Base-by-base conservation (phyloP, 2,888 invertebrate species). In the Lasioglossum villosulum region DNA sequence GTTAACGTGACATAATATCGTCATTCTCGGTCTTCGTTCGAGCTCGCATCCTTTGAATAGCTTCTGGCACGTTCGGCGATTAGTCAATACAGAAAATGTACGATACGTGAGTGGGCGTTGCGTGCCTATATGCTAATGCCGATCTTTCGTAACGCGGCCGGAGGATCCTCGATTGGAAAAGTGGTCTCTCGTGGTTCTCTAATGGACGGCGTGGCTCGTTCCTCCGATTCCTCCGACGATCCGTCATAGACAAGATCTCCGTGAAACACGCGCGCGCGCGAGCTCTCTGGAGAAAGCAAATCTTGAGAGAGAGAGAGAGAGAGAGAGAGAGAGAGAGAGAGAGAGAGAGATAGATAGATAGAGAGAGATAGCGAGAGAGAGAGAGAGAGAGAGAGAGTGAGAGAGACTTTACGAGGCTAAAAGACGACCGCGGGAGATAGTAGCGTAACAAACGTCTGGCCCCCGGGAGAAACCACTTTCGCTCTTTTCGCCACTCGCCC, bases 401-500 rank as follows among this genome's bases (percentile, higher is more conserved):
- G 66, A 78, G 70, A 45, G 59, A 27, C 42, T 75, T 75, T 30
- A 71, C 66, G 78, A 68, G 71, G 74, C 81, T 39, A 76, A 37
- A 37, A 79, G 59, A 66, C 56, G 71, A 66, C 81, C 70, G 45
- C 80, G 59, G 71, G 82, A 84, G 83, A 84, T 82, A 85, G 83
- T 68, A 63, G 77, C 77, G 82, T 80, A 89, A 83, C 80, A 76
- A 80, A 70, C 66, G 82, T 78, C 76, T 82, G 78, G 81, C 78
- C 78, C 66, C 39, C 71, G 78, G 83, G 89, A 82, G 86, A 80
- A 83, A 83, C 84, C 75, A 85, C 90, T 90, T 90, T 90, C 90
- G 86, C 89, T 90, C 80, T 90, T 89, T 89, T 84, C 89, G 89
- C 88, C 81, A 56, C 84, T 81, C 86, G 81, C 77, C 79, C 82